Base-by-base conservation (phyloP, 2,113 vertebrate genomes). In the Gallinago media region DNA sequence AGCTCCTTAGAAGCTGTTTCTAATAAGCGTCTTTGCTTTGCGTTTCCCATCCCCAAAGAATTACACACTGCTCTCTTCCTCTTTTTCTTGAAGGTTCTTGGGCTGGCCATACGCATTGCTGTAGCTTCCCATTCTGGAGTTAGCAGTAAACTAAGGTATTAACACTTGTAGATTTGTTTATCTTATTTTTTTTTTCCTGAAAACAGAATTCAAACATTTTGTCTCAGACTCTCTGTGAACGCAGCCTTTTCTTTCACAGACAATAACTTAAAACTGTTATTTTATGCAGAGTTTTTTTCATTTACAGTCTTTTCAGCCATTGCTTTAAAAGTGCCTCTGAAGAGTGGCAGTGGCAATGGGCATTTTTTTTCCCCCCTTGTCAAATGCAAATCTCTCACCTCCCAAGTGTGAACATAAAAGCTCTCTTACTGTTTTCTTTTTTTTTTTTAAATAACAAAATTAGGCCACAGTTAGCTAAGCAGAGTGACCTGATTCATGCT, bases 401-500 rank as follows among this genome's bases (percentile, higher is more conserved):
- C 79, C 84, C 42, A n/a, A 25, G 89, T 90, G 89, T 63, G 62
- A 96, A 93, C 65, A 67, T 58, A 68, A 96, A 76, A 79, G 46
- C 68, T 91, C 61, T 89, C 76, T 81, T 89, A 59, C 46, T 88
- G n/a, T 10, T 56, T 32, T 26, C 40, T 68, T 67, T 67, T 32
- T 38, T 59, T 54, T 50, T 46, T 71, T 15, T 29, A 22, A 77
- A 29, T 61, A 94, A 56, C 21, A 94, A 96, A 97, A 96, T 94
- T 46, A 94, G 94, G 91, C 74, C 82, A 85, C 34, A 49, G 31
- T 94, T 97, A 94, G 91, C 92, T 85, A 87, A 94, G 85, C n/a
- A 71, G 80, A 92, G 67, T 95, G 97, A 97, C 97, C 97, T 59
- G 89, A 96, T 97, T 97, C 80, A 15, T 80, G 95, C 54, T 97